Evolutionary conservation across 1,140 invertebrate genomes (phyloP).

Genomic region (Drosophila tropicalis): DNA sequence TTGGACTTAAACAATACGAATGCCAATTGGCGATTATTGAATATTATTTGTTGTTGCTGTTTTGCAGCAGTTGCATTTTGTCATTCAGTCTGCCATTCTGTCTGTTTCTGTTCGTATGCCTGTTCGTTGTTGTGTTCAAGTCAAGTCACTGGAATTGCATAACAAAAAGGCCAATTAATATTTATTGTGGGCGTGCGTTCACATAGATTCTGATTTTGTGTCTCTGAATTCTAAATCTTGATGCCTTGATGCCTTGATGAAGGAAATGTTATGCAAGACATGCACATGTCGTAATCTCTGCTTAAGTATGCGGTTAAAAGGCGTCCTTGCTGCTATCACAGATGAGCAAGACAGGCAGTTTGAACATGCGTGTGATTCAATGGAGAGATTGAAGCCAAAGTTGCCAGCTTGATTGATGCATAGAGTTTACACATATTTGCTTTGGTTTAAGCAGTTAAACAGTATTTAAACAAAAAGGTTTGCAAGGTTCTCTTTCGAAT

Average conservation of each 20-base stretch:
- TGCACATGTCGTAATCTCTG: constrained; percentile 60
- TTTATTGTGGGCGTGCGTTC: constrained; percentile 67
- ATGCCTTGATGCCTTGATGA: constrained; percentile 52
- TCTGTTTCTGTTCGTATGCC: constrained; percentile 14
- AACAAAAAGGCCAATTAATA: constrained; percentile 74
- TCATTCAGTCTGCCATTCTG: constrained; percentile 70
- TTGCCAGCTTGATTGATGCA: constrained; percentile 35
- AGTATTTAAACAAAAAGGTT: too few species aligned
- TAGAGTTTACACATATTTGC: too few species aligned
- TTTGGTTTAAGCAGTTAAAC: too few species aligned
- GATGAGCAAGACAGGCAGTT: neutral
- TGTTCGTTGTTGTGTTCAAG: constrained; percentile 41
- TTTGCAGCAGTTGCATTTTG: constrained; percentile 72
- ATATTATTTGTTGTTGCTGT: constrained; percentile 47
- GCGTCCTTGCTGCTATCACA: constrained; percentile 34
- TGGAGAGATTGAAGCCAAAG: neutral
- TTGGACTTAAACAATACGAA: constrained; percentile 66
- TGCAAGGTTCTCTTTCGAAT: too few species aligned
- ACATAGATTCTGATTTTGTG: neutral
- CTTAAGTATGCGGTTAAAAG: constrained; percentile 58
- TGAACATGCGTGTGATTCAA: constrained; percentile 16
- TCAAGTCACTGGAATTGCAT: constrained; percentile 40
- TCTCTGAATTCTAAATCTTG: constrained; percentile 5
- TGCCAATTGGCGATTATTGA: constrained; percentile 73
- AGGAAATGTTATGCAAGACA: constrained; percentile 78